These are phyloP conservation scores for Phrynocephalus versicolor DNA, from an alignment of 2,113 vertebrate genomes.

Conservation along the genomic window DNA sequence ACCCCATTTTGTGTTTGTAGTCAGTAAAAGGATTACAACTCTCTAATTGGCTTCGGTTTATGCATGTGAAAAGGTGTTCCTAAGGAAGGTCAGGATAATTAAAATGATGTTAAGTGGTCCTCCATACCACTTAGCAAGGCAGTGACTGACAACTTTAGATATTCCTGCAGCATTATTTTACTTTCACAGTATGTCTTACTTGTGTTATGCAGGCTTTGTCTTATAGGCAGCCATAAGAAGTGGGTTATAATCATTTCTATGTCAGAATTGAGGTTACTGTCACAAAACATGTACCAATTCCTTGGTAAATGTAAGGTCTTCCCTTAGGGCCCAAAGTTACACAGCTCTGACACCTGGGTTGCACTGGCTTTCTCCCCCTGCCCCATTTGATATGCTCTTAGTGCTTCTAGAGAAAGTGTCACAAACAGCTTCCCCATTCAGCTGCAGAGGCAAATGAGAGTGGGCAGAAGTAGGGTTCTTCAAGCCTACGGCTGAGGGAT, in stretches of 20 bases:
- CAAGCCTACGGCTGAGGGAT: background rate
- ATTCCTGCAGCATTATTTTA: background rate
- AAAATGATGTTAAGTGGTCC: background rate
- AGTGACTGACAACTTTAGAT: background rate
- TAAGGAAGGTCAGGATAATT: background rate
- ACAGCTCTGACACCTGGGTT: background rate
- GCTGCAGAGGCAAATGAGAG: background rate
- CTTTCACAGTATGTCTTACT: background rate
- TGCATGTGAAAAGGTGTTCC: background rate
- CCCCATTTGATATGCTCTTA: background rate
- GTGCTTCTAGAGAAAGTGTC: background rate
- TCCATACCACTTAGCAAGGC: background rate
- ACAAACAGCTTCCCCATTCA: background rate
- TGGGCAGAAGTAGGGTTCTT: background rate
- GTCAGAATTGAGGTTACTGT: background rate
- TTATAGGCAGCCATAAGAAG: background rate
- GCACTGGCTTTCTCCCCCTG: background rate
- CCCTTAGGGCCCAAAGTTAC: background rate
- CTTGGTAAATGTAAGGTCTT: background rate
- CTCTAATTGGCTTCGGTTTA: background rate
- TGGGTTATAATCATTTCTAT: background rate
- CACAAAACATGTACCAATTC: background rate
- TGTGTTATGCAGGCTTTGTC: background rate
- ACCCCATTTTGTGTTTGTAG: background rate
- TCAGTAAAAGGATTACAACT: background rate